phyloP scores from a whole-genome alignment of 2,113 vertebrate genomes.

The Thymallus thymallus region DNA sequence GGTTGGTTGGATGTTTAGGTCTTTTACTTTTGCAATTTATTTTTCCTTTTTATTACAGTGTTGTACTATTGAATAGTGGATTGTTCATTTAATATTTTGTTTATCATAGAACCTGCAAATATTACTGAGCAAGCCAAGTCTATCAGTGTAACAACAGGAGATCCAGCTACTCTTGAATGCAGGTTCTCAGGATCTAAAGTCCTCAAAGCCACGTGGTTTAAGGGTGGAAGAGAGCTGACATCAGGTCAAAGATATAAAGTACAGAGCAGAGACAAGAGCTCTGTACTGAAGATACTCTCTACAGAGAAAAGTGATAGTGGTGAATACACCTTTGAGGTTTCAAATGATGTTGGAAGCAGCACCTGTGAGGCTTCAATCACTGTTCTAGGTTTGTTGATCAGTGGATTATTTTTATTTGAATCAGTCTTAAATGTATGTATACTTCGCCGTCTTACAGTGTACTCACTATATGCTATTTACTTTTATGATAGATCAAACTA shows the following conservation, averaged over 20 bases:
- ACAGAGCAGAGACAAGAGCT: constrained; percentile 83
- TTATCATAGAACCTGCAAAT: constrained; percentile 82
- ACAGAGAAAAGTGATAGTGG: constrained; percentile 87
- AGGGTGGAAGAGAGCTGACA: constrained; percentile 83
- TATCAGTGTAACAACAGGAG: constrained; percentile 94
- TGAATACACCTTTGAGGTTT: constrained; percentile 89
- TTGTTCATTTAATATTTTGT: constrained; percentile 3
- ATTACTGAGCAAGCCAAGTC: constrained; percentile 87
- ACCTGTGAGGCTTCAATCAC: constrained; percentile 87
- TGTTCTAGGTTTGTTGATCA: constrained; percentile 84
- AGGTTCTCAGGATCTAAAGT: constrained; percentile 92
- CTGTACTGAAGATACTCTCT: constrained; percentile 86
- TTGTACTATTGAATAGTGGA: constrained; percentile 14
- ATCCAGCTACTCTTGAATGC: constrained; percentile 91
- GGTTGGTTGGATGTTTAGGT: constrained; percentile 79
- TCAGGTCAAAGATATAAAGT: constrained; percentile 88
- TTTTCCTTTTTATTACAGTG: constrained; percentile 20
- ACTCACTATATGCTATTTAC: not conserved
- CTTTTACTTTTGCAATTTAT: constrained; percentile 15
- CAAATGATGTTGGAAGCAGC: constrained; percentile 89
- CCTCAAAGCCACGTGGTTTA: constrained; percentile 87
- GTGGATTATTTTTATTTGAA: not conserved
- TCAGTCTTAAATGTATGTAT: not conserved
- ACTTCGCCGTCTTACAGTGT: not conserved
- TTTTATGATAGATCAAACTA: constrained; percentile 86